Evolutionary conservation across 2,113 vertebrate genomes (phyloP), one percentile per base, ranked within the genome.

Genomic region (Thymallus thymallus): DNA sequence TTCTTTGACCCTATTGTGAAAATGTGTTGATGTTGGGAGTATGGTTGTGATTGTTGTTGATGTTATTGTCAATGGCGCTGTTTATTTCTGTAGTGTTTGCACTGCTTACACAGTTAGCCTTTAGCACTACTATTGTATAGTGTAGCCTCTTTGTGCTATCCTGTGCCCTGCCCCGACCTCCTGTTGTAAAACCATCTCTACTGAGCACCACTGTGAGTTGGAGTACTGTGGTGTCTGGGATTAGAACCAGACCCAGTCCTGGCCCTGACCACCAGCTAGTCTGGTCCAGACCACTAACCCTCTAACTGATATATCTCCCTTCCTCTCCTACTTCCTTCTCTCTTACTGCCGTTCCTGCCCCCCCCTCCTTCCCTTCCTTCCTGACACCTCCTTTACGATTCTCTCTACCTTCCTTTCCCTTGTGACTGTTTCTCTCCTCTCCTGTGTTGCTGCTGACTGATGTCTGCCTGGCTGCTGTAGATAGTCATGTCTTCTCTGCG

Each of bases 401-500:
- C 48, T 65, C 80, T 74, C 55, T 71, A n/a, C 56, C 30, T 61
- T 22, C 51, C 58, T 46, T 23, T 6, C 73, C 30, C 18, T 18
- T 58, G 63, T 51, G n/a, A 6, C 56, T 20, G 16, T 48, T 63
- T 71, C 56, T 46, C 70, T 55, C 68, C 76, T 75, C 73, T 74
- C 69, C 76, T 78, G 72, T 72, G 80, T 82, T 63, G 18, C 77
- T 77, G 76, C 77, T 74, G 65, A 69, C 83, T 86, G 80, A 76
- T 85, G 84, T 84, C 75, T 83, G 56, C 35, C 22, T 73, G 30
- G 48, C 61, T 77, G 74, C 78, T 87, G 84, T 90, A 91, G 91
- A 91, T 91, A 92, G 93, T 91, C 80, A 85, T 89, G 83, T 92
- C 90, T 23, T 94, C 89, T 69, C 87, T 91, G 83, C 91, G 86